Conservation (phyloP, 2,888 invertebrate species). For the Scaptomyza tumidula region DNA sequence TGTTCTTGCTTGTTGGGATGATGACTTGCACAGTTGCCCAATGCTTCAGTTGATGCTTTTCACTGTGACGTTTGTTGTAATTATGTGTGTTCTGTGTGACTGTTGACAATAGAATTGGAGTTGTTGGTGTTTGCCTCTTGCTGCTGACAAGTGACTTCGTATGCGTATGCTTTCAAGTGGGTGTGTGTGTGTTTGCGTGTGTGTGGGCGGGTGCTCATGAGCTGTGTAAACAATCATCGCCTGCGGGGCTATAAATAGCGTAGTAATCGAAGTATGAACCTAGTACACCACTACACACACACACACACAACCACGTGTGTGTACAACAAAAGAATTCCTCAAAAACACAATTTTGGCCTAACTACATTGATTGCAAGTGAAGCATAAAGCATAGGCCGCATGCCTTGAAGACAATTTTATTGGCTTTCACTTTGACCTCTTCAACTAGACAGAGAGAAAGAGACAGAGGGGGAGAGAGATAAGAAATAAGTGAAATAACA, state of each 20-base stretch:
- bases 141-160: conserved; percentile 25
- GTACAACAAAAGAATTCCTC: conserved; percentile 10
- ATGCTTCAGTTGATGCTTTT: not conserved
- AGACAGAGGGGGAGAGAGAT: not conserved
- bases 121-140: conserved; percentile 46
- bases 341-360: conserved; percentile 4
- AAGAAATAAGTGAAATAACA: not conserved
- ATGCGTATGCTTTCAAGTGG: conserved; percentile 18
- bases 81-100: conserved; percentile 31
- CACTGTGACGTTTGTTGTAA: conserved; percentile 28
- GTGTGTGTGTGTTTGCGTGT: not conserved
- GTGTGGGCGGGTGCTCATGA: conserved; percentile 29
- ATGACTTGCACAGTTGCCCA: no score
- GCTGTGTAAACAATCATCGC: conserved; percentile 42
- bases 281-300: not conserved
- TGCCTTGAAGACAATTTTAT: not conserved
- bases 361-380: not conserved
- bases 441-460: not conserved
- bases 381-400: not conserved
- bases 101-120: conserved; percentile 17
- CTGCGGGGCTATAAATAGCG: conserved; percentile 24
- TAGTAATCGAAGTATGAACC: conserved; percentile 16
- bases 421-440: not conserved
- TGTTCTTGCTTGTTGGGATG: no score
- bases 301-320: not conserved